Base-by-base conservation (phyloP, 2,797 vertebrate species). In the Borostomias antarcticus region DNA sequence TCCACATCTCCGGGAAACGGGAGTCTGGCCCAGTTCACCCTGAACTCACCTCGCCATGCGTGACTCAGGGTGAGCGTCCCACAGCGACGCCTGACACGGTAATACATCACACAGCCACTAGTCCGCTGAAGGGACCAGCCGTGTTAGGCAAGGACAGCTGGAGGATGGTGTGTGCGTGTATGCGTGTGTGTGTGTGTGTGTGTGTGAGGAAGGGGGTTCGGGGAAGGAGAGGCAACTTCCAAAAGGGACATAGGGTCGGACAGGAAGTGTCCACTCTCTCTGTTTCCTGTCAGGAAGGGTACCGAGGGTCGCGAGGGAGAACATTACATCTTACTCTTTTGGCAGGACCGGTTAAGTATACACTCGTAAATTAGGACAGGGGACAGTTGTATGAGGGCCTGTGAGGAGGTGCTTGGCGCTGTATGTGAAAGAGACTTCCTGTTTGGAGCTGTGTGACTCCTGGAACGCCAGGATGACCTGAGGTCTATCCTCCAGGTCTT, bases 61-160 rank as follows among this genome's bases (percentile, higher is more conserved):
- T 79, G 78, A 78, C 78, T 59, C 6, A n/a, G 64, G 70, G 77
- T 83, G 61, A 71, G 66, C 71, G 64, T 80, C 80, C 75, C 75
- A 51, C 58, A 35, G 79, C 21, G 64, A 82, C 17, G 53, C 62
- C 62, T 51, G 80, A 80, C 56, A 67, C 57, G 68, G 64, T 66
- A 37, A 79, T 86, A 65, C 81, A 83, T 87, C 86, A 88, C 70
- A 61, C 63, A 64, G 65, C 70, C 37, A 69, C 69, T 43, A 67
- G 68, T 79, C 66, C 72, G 62, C 63, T 51, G 2, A 45, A 64
- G 71, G 74, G 70, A 75, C 63, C 29, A 23, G 25, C 50, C 62
- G 21, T 67, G 68, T 64, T 23, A 32, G 60, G 65, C 54, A 77
- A 85, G 79, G 87, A 82, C 85, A 82, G 72, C 75, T 83, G 74